Evolutionary conservation across 2,113 vertebrate genomes (phyloP), one percentile per base, ranked within the genome.

Genomic region (Gavia stellata): DNA sequence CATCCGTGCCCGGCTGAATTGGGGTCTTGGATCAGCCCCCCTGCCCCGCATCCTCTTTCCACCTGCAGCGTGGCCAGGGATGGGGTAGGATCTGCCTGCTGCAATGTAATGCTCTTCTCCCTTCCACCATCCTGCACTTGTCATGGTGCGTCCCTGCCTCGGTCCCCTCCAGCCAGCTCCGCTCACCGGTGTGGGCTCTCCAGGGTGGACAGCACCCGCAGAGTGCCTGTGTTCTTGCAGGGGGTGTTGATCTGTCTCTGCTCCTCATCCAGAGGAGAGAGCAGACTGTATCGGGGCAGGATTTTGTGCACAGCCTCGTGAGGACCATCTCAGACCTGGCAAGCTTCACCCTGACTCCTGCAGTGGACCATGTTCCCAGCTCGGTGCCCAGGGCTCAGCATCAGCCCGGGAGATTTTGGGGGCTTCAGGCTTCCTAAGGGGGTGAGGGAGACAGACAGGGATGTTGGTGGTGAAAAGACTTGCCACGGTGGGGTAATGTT

Each of bases 151-250:
- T 73, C 33, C 23, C 17, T 23, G 38, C 33, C 71, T 28, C 0
- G 1, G 31, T 31, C 6, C 36, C 15, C 42, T 70, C 56, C 1
- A 3, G 33, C 44, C 59, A 36, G 23, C 49, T 80, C 40, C 14
- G 16, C 47, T 42, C 1, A 1, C 33, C 0, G 0, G 2, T 17
- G 25, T 36, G 50, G 29, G 34, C 16, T 72, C 50, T 29, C n/a
- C 40, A 31, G 40, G 33, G 36, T 24, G 36, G 20, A 62, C 42
- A 72, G 81, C 42, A 42, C 34, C 75, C 6, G 2, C 52, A 49
- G 44, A 62, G 38, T 1, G 3, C 63, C 38, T 6, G 8, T 25
- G 31, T 10, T 49, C 38, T 63, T 55, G 47, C 52, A 80, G 62
- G 7, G 8, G 7, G 6, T 40, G 36, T 80, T 52, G 55, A 53